These are phyloP conservation scores for Oryctes rhinoceros DNA, from an alignment of 1,140 invertebrate species.

Conservation along the genomic window DNA sequence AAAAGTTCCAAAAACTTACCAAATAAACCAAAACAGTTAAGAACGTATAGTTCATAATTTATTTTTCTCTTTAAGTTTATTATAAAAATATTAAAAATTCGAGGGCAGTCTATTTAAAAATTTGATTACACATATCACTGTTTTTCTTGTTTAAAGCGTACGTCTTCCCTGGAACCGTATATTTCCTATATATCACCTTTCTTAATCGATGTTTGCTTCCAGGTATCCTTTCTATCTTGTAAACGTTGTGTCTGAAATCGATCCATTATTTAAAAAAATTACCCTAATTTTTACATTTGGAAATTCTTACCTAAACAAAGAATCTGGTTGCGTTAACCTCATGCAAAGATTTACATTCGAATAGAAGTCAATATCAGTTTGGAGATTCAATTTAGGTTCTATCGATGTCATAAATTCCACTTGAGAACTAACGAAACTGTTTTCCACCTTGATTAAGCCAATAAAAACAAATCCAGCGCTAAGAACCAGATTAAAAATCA, in stretches of 20 bases:
- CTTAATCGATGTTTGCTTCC: slow-evolving; percentile 72
- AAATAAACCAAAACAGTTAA: not conserved
- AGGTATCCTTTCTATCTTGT: slow-evolving; percentile 75
- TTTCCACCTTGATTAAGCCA: slow-evolving; percentile 72
- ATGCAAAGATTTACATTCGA: slow-evolving; percentile 80
- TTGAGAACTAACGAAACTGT: slow-evolving; percentile 73
- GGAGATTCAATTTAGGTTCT: slow-evolving; percentile 77
- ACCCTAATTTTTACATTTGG: no score
- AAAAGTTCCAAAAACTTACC: no score
- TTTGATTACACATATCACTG: slow-evolving; percentile 76
- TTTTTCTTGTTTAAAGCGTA: slow-evolving; percentile 82
- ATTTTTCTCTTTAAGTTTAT: not conserved
- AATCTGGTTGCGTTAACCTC: slow-evolving; percentile 77
- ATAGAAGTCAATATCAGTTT: slow-evolving; percentile 83
- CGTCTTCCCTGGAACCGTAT: slow-evolving; percentile 70
- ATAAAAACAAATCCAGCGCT: slow-evolving; percentile 76
- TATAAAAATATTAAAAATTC: not conserved
- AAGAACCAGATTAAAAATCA: slow-evolving; percentile 52
- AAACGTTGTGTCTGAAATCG: slow-evolving; percentile 69
- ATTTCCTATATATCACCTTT: slow-evolving; percentile 66
- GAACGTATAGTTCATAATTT: not conserved
- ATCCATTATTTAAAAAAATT: slow-evolving; percentile 16
- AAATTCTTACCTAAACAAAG: slow-evolving; percentile 67
- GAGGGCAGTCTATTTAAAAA: slow-evolving; percentile 14
- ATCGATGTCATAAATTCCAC: slow-evolving; percentile 75